Evolutionary conservation across 2,113 vertebrate genomes (phyloP), one percentile per base, ranked within the genome.

Genomic region (Tragelaphus scriptus): DNA sequence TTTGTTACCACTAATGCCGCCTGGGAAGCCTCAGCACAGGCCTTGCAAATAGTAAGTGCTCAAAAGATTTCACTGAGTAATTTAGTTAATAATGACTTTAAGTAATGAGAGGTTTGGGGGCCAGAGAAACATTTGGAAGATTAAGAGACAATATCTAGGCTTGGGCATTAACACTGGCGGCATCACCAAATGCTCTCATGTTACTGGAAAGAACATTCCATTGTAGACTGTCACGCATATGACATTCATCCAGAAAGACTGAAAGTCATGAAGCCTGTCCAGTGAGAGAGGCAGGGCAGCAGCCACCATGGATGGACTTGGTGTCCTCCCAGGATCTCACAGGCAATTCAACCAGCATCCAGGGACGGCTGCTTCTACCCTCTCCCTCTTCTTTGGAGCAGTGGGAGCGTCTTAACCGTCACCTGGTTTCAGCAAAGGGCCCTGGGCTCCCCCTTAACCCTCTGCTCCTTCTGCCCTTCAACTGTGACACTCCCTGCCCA

Each of bases 41-140:
- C 36, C 53, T 82, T 85, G 58, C 2, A 92, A 47, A 80, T 16
- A 32, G 6, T 55, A 89, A 68, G 7, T 85, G 44, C 55, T 93
- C 36, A 85, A 61, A 82, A 94, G 28, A 68, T 30, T 96, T 84
- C 79, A 16, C 25, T 87, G 61, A 95, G n/a, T 90, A 85, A 93
- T 86, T 86, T 58, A 58, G 85, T 40, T 65, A 95, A 71, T 44
- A 95, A 96, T n/a, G n/a, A 82, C 68, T 95, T 92, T 90, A 88
- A 79, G 36, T 84, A 79, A 12, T 36, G 10, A 96, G 56, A 91
- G 28, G 12, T 85, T 80, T 94, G 44, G 36, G 15, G 8, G 28
- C 30, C 51, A 86, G 71, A 80, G 32, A 88, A 94, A 91, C 75
- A 92, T 17, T 65, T 9, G 32, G 47, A 68, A 94, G 17, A 92